phyloP scores from a whole-genome alignment of 2,888 invertebrate species.

The Pristionchus maxplancki region DNA sequence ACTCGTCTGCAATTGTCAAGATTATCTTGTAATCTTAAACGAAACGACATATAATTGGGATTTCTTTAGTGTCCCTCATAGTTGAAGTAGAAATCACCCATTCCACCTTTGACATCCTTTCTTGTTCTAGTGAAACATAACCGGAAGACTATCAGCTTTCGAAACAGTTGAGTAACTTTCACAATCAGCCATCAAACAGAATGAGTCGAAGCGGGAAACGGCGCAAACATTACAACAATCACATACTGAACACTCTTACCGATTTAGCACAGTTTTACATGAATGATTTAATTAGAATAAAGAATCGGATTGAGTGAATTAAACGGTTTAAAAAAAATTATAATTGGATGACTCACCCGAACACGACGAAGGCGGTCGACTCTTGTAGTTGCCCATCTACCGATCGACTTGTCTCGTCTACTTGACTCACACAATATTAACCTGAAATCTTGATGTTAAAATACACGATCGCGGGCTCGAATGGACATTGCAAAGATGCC shows the following conservation, averaged over 20 bases:
- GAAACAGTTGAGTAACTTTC: background rate
- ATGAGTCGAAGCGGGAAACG: background rate
- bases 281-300: no score
- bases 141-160: background rate
- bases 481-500: no score
- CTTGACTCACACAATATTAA: background rate
- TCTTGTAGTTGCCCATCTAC: constrained; percentile 76
- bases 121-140: no score
- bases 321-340: background rate
- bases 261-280: no score
- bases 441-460: no score
- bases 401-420: background rate
- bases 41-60: no score
- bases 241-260: background rate
- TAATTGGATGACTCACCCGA: constrained; percentile 63
- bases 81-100: no score
- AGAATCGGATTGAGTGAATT: no score
- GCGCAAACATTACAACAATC: background rate
- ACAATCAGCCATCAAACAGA: constrained; percentile 9
- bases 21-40: no score
- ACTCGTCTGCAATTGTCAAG: constrained; percentile 78
- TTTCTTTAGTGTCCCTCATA: no score
- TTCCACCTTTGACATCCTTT: no score
- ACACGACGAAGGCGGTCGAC: constrained; percentile 73
- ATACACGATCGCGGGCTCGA: no score